Evolutionary conservation across 1,140 invertebrate genomes (phyloP).

Genomic region (Cardiocondyla obscurior): DNA sequence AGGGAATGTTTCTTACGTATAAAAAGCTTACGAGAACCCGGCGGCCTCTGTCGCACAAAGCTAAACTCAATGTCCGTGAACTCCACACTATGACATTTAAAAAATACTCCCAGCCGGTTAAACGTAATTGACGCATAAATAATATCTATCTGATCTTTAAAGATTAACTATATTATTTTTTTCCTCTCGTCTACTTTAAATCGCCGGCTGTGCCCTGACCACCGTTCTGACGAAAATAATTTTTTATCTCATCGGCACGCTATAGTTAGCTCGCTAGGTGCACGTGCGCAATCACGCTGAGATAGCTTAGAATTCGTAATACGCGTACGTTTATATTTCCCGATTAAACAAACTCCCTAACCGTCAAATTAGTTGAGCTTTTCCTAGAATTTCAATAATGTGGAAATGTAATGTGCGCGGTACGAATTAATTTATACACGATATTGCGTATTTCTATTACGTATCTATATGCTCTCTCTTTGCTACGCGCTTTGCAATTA

Average conservation of each 20-base stretch:
- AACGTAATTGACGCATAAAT: constrained; percentile 19
- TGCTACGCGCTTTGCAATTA: neutral
- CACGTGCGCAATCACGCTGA: neutral
- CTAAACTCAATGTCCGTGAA: constrained; percentile 35
- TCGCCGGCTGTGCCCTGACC: neutral
- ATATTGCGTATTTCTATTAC: neutral
- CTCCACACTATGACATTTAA: constrained; percentile 45
- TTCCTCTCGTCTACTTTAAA: neutral
- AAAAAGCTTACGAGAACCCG: constrained; percentile 10
- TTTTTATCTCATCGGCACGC: neutral
- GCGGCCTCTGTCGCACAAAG: neutral
- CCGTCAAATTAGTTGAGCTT: constrained; percentile 8
- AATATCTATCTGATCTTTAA: constrained; percentile 34
- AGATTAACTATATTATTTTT: constrained; percentile 9
- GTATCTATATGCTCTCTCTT: neutral
- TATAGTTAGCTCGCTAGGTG: neutral
- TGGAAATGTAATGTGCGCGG: neutral
- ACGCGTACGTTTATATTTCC: neutral
- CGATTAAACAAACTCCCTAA: constrained; percentile 30
- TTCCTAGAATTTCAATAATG: neutral
- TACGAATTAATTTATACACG: neutral
- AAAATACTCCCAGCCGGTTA: constrained; percentile 19
- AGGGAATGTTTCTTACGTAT: constrained; percentile 18
- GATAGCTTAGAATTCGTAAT: neutral
- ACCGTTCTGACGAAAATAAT: neutral